Base-by-base conservation (phyloP, 2,888 invertebrate genomes). In the Scrobipalpa atriplicella region DNA sequence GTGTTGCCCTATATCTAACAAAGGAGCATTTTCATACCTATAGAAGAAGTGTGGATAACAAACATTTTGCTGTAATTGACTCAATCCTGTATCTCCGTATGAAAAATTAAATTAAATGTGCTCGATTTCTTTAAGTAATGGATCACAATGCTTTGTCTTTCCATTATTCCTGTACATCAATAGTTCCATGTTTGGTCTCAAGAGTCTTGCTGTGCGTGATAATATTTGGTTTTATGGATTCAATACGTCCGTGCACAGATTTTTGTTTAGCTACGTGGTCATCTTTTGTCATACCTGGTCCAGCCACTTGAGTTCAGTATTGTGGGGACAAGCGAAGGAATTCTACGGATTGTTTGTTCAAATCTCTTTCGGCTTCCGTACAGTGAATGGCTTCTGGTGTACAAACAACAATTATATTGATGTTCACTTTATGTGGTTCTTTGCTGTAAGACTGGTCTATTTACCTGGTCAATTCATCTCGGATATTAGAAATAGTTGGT, bases 321-420 rank as follows among this genome's bases (percentile, higher is more conserved):
- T 87, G 74, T 78, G 84, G 80, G 84, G 83, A 62, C 62, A 62
- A 82, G 82, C 80, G 80, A 84, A 83, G 84, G 84, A 85, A 84
- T 86, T 87, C 86, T 84, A 81, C 83, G 81, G 78, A 80, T 78
- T 90, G 82, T 90, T 90, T 90, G 85, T 86, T 86, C 84, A 84
- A 86, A 86, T 84, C 87, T 86, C 80, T 88, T 87, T 89, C 89
- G 88, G 90, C 90, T 90, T 85, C 90, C 86, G 90, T 89, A 80
- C 79, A 77, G 80, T 85, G 87, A 90, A 88, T 89, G 84, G 86
- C 82, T 87, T 81, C 88, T 89, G 85, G 86, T 86, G 84, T 82
- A 80, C 82, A 88, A 89, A 91, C 83, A 89, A 80, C 84, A 87
- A 90, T 90, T 89, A 90, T 84, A 78, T 19, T 60, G 58, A 67